Evolutionary conservation across 1,140 invertebrate genomes (phyloP), one percentile per base, ranked within the genome.

Genomic region (Lepidurus apus): DNA sequence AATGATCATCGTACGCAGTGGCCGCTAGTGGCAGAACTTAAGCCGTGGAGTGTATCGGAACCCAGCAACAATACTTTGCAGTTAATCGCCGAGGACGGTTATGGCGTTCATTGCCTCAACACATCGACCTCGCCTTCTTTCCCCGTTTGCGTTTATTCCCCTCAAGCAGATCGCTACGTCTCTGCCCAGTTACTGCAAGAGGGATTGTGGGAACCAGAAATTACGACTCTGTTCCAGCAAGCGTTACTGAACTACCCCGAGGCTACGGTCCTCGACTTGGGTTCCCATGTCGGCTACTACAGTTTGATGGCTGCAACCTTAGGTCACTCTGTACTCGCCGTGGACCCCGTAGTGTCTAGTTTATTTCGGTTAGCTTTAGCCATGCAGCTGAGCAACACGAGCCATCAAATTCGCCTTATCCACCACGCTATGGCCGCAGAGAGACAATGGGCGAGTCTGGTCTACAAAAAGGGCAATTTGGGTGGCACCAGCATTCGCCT

Each of bases 281-380:
- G 84, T 0, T 83, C 83, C 11, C 84, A 85, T 77, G 82, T 85
- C 26, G 84, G 84, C 34, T 83, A 82, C 42, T 82, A 84, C 77
- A 82, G 82, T 45, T 78, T 84, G 11, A 79, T 84, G 17, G 81
- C 82, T 1, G 82, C 82, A 3, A 79, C 80, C 9, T 81, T 82
- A 78, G 82, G 83, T 34, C 83, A 83, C 53, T 74, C 79, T 8
- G 83, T 84, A 1, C 75, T 84, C 21, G 82, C 84, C 7, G 79
- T 85, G n/a, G 84, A 85, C 73, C 84, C 84, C n/a, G 76, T 81
- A 9, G n/a, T 43, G 45, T 77, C 81, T 21, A 83, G 80, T 77
- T 75, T 84, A 11, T 76, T 75, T 1, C 81, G 82, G 1, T 78
- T 85, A 13, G 78, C 82, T 26, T 43, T 80, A 8, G 82, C 83